These are phyloP conservation scores for Pogonocichla stellata DNA, from an alignment of 2,113 vertebrate species.

Conservation along the genomic window DNA sequence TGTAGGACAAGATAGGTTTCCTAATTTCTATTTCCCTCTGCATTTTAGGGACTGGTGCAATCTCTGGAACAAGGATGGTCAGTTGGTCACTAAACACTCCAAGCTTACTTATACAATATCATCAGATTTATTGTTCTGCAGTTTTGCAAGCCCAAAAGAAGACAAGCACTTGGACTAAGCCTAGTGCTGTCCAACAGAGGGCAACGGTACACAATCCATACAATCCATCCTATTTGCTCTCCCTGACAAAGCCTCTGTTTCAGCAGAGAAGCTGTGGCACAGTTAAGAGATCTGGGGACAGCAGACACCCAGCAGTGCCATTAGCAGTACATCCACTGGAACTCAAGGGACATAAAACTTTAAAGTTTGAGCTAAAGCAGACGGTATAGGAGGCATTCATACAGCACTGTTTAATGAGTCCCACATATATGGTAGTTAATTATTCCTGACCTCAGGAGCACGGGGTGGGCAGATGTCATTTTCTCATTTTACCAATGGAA, in stretches of 20 bases:
- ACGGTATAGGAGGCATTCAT: neutral
- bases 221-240: neutral
- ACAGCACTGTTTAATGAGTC: neutral
- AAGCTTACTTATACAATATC: neutral
- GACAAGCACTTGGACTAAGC: neutral
- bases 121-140: neutral
- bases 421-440: neutral
- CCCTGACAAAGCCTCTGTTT: neutral
- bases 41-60: neutral
- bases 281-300: neutral
- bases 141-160: neutral
- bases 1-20: neutral
- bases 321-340: neutral
- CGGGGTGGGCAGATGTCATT: neutral
- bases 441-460: neutral
- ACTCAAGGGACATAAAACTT: neutral
- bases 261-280: neutral
- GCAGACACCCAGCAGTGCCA: neutral
- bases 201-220: neutral
- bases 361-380: neutral
- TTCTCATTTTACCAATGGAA: neutral
- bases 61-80: neutral
- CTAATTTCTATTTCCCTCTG: neutral
- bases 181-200: slow-evolving; percentile 11
- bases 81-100: neutral